Base-by-base conservation (phyloP, 2,888 invertebrate genomes). In the Cephus pulcher region DNA sequence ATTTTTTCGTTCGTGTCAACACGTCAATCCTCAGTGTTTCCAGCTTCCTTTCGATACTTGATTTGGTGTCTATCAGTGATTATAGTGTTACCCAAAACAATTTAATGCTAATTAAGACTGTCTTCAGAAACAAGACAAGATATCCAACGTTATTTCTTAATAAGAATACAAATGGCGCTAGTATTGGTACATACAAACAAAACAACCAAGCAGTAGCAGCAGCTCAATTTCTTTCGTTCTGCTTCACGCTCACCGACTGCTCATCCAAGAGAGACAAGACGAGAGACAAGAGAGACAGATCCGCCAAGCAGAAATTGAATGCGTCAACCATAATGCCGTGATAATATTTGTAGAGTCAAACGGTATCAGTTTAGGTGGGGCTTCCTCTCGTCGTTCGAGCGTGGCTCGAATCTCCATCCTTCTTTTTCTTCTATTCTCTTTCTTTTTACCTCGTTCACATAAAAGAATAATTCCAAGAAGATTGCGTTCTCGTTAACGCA, bases 281-380 rank as follows among this genome's bases (percentile, higher is more conserved):
- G 9, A 9, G 23, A 56, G 23, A 15, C 15, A 40, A 56, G 40
- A 56, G 40, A 56, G 40, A 56, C 9, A 40, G 40, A 40, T 40
- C 40, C 40, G 40, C 40, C 40, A 40, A 15, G 40, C 40, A 40
- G 70, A 33, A 70, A 70, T 33, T 70, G 70, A 70, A 70, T 70
- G 70, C 30, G 70, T 33, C 30, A 70, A 30, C 70, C 30, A 15
- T 70, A 70, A 70, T 70, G 70, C 30, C 70, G 70, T 32, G 33
- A 70, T 70, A 70, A 70, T 70, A 70, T 70, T 70, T 70, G 70
- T 70, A 70, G 12, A 70, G 33, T 70, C 70, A 70, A 70, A 70
- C 70, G 70, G 70, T 70, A 70, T 70, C 70, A 33, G 70, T 6
- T 30, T 15, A 30, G 70, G 33, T 30, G 40, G 40, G 40, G 40